Base-by-base conservation (phyloP, 2,113 vertebrate genomes). In the Ancistrus triradiatus region DNA sequence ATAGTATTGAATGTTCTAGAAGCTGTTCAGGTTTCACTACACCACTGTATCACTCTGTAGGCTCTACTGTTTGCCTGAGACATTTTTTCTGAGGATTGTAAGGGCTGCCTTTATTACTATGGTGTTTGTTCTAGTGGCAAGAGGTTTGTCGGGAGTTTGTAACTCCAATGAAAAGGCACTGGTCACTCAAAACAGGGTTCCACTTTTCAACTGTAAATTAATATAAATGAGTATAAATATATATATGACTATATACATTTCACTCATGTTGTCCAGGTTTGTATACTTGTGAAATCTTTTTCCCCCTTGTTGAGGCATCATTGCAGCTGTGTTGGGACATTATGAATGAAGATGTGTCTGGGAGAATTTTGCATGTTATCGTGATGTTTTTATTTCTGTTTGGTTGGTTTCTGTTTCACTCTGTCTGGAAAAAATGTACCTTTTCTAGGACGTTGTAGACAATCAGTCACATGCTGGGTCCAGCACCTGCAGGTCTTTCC, bases 131-230 rank as follows among this genome's bases (percentile, higher is more conserved):
- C 31, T 53, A 43, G 17, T 50, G 67, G 65, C 66, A 69, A 51
- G 63, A 72, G 69, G 49, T 67, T 19, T 66, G 73, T 64, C 33
- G 27, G 14, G 65, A 55, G 63, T 48, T 61, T 70, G 66, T 79
- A 71, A 67, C 77, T 77, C 82, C 63, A 65, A 66, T 76, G 25
- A 70, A 56, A 7, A 63, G 46, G 77, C 46, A 38, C 78, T 78
- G 74, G 63, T 75, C 77, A 76, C 73, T 80, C 71, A 47, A 78
- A 83, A 77, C 76, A 78, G 86, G 86, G 86, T 85, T 88, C 86
- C 86, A 85, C 86, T 87, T 85, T 80, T 81, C 83, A 84, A 80
- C 74, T 87, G 84, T 85, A 80, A 87, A 84, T 87, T 85, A 86
- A 89, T 89, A 89, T 87, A 89, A 84, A 89, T 86, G 87, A 75